These are phyloP conservation scores for Spea bombifrons DNA, from an alignment of 2,113 vertebrate species.

Conservation along the genomic window DNA sequence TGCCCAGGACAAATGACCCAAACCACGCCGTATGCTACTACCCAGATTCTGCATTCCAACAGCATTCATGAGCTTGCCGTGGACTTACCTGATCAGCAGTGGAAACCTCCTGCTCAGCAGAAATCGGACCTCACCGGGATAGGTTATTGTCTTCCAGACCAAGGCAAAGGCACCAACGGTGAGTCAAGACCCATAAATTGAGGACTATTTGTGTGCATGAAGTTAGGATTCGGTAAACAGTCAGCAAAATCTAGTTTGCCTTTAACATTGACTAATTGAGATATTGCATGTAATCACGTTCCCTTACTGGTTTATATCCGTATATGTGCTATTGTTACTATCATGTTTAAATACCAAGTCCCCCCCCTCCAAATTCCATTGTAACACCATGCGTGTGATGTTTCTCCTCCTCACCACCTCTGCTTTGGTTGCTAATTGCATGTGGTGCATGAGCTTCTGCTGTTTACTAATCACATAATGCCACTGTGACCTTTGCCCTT, in stretches of 20 bases:
- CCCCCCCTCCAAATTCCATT: slow-evolving; percentile 48
- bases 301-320: background rate
- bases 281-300: slow-evolving; percentile 54
- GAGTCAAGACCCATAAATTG: slow-evolving; percentile 56
- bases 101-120: slow-evolving; percentile 92
- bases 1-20: slow-evolving; percentile 91
- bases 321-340: background rate
- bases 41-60: slow-evolving; percentile 93
- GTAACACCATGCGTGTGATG: background rate
- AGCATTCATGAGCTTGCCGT: slow-evolving; percentile 97
- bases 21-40: slow-evolving; percentile 94
- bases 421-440: slow-evolving; percentile 83
- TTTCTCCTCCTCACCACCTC: slow-evolving; percentile 57
- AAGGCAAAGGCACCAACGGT: slow-evolving; percentile 98
- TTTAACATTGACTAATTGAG: slow-evolving; percentile 51
- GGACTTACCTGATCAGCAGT: slow-evolving; percentile 91
- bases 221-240: slow-evolving; percentile 19
- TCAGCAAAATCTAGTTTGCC: slow-evolving; percentile 56
- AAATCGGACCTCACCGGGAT: slow-evolving; percentile 93
- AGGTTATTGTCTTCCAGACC: slow-evolving; percentile 92
- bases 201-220: slow-evolving; percentile 44
- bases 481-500: slow-evolving; percentile 96
- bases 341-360: background rate
- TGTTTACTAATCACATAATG: slow-evolving; percentile 86
- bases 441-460: slow-evolving; percentile 93